These are phyloP conservation scores for Papilio demoleus DNA, from an alignment of 2,888 invertebrate species.

Conservation along the genomic window DNA sequence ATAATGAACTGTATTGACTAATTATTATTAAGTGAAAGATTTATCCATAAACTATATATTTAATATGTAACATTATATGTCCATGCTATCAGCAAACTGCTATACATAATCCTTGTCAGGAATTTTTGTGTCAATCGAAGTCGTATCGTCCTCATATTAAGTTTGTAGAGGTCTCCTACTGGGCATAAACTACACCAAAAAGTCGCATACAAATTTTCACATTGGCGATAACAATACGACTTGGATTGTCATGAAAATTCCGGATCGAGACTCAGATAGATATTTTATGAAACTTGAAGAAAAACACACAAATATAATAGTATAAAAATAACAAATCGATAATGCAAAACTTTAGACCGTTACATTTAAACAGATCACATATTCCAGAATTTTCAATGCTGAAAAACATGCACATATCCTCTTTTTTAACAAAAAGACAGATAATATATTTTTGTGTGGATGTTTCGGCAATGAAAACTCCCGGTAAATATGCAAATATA, in stretches of 20 bases:
- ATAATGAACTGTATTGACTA: not conserved
- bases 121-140: too few relatives aligned
- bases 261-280: too few relatives aligned
- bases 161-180: too few relatives aligned
- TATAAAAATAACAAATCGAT: constrained; percentile 1
- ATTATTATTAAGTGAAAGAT: not conserved
- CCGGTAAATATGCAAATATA: not conserved
- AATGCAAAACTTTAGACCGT: not conserved
- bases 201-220: too few relatives aligned
- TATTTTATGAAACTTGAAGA: not conserved
- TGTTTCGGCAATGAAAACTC: not conserved
- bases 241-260: too few relatives aligned
- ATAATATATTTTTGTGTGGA: not conserved
- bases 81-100: not conserved
- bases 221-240: too few relatives aligned
- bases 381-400: not conserved
- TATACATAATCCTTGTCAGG: too few relatives aligned
- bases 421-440: not conserved
- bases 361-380: not conserved
- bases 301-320: not conserved
- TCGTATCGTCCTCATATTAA: too few relatives aligned
- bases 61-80: constrained; percentile 15
- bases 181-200: too few relatives aligned
- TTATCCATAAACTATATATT: not conserved
- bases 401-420: not conserved